A percentile compares a stretch with the other conserved stretches of the same genome.
Evolutionary conservation across 2,888 invertebrate species (phyloP).

Genomic region (Nemapogon koenigi): DNA sequence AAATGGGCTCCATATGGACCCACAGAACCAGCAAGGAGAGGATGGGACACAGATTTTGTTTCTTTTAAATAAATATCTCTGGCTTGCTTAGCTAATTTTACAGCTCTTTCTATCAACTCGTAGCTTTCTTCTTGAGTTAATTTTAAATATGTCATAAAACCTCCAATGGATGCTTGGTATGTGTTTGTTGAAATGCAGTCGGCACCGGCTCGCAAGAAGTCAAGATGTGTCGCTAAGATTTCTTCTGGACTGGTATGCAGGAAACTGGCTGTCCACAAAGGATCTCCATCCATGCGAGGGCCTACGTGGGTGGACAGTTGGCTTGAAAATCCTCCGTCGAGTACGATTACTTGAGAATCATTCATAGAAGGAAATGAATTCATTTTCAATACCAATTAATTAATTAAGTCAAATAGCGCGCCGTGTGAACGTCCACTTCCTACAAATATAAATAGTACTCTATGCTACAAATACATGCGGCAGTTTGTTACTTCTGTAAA

Average conservation of each 20-base stretch:
- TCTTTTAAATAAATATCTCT: conserved; percentile 64
- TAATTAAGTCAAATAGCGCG: no score
- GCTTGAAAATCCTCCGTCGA: conserved; percentile 81
- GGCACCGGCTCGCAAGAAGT: conserved; percentile 84
- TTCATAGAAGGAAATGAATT: background rate
- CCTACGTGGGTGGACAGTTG: conserved; percentile 77
- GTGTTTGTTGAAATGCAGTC: conserved; percentile 87
- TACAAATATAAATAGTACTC: no score
- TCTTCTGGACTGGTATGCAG: conserved; percentile 78
- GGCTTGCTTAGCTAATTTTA: conserved; percentile 74
- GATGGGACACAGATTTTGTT: conserved; percentile 26
- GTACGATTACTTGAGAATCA: conserved; percentile 32
- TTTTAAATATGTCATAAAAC: conserved; percentile 76
- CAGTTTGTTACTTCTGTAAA: no score
- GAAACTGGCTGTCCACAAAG: conserved; percentile 87
- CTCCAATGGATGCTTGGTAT: conserved; percentile 83
- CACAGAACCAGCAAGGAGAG: conserved; percentile 82
- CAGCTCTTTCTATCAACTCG: conserved; percentile 74
- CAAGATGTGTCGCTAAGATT: conserved; percentile 78
- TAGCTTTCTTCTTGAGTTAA: conserved; percentile 71
- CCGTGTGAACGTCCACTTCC: no score
- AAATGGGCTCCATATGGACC: conserved; percentile 92
- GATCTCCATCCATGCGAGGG: conserved; percentile 78
- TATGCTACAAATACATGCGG: no score
- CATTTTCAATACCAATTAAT: no score